phyloP scores from a whole-genome alignment of 2,113 vertebrate species.

The Vireo altiloquus region DNA sequence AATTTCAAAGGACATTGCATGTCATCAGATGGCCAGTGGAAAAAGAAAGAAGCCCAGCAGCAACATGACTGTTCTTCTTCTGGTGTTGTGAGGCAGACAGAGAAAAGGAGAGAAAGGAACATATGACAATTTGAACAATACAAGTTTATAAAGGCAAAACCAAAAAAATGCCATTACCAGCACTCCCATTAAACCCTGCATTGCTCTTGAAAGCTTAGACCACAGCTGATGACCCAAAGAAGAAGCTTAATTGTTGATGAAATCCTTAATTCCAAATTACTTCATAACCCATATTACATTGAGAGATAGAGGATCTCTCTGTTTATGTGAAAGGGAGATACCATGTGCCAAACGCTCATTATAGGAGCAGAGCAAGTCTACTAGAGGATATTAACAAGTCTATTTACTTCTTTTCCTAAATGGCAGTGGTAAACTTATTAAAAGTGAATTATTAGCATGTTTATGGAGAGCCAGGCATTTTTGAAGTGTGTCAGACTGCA shows the following conservation, averaged over 20 bases:
- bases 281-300: not conserved
- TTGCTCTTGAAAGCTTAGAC: not conserved
- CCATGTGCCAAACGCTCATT: not conserved
- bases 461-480: not conserved
- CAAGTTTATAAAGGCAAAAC: not conserved
- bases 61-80: not conserved
- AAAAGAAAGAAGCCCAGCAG: not conserved
- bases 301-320: not conserved
- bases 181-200: not conserved
- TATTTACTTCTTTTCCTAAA: not conserved
- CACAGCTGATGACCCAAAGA: not conserved
- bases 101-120: not conserved
- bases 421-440: not conserved
- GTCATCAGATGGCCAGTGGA: not conserved
- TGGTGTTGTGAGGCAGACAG: not conserved
- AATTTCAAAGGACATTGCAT: not conserved
- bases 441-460: not conserved
- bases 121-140: not conserved
- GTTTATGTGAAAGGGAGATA: not conserved
- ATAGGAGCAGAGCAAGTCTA: not conserved
- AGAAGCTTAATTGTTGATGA: not conserved
- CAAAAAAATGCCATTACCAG: not conserved
- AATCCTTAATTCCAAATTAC: not conserved
- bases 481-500: not conserved
- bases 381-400: not conserved